Evolutionary conservation across 2,888 invertebrate species (phyloP), one percentile per base, ranked within the genome.

Genomic region (Drosophila anomelani): DNA sequence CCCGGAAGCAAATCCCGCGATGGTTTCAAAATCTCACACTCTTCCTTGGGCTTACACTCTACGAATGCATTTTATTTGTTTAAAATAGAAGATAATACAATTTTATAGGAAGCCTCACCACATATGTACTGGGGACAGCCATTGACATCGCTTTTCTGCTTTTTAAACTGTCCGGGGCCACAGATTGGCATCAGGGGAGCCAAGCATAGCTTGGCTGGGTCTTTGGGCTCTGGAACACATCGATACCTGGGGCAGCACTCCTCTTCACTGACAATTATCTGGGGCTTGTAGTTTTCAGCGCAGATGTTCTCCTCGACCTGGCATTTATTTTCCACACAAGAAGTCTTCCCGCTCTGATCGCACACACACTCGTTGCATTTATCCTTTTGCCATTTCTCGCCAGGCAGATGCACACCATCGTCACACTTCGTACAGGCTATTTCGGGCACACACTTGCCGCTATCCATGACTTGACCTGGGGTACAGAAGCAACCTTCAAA

Each of bases 401-500:
- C 96, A 70, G 94, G 92, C 64, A 93, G 92, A 89, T 95, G 96
- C 0, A 94, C 94, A 54, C 95, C 94, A 5, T 95, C 94, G 82
- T 97, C 97, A 84, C 97, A 97, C 1, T 95, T 94, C 82, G 94
- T 94, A 91, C 96, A 96, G 80, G 95, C 93, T 47, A 93, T 92
- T 39, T 94, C 94, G 12, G 94, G 93, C 1, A 97, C 94, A 86
- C 98, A 98, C 7, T 94, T 95, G 70, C 94, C 95, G 86, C 95
- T 95, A 63, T 95, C 94, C 76, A 95, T 93, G 0, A 96, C 95
- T 92, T 95, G 94, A 69, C 95, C 96, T 56, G 94, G 92, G 0
- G 97, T 96, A 92, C 98, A 98, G 94, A 96, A 96, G 92, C 98
- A 98, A 2, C 97, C 97, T 88, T 97, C 97, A 0, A 94, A 94